Conservation (phyloP, 2,113 vertebrate species). For the Sialia sialis region DNA sequence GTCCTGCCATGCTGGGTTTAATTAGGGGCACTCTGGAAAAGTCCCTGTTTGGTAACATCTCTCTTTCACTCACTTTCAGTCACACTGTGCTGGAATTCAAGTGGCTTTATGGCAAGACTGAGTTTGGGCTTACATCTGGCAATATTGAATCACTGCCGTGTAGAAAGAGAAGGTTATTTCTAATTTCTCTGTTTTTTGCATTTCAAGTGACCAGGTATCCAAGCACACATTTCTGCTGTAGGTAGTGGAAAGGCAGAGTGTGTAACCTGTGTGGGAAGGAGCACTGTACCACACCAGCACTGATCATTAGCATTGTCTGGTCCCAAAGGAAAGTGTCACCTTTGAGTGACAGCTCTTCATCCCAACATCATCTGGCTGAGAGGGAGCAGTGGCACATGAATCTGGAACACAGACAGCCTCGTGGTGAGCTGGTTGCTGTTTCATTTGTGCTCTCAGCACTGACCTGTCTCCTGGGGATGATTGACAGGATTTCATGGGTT, state of each 20-base stretch:
- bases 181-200: neutral
- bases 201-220: neutral
- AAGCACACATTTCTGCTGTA: neutral
- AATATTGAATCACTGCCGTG: neutral
- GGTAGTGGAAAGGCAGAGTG: neutral
- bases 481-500: neutral
- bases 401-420: neutral
- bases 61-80: neutral
- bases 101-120: neutral
- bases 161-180: neutral
- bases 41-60: neutral
- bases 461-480: neutral
- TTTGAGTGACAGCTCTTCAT: neutral
- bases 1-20: slow-evolving; percentile 6
- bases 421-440: neutral
- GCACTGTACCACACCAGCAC: neutral
- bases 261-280: neutral
- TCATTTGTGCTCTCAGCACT: neutral
- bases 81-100: neutral
- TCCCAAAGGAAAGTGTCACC: neutral
- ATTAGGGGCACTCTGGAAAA: slow-evolving; percentile 12
- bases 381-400: neutral
- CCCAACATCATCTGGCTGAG: neutral
- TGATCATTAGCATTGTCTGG: neutral
- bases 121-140: neutral